Percentiles rank a stretch among this genome's conserved stretches.
Evolutionary conservation across 2,888 invertebrate species (phyloP).

Genomic region (Lomographa bimaculata): DNA sequence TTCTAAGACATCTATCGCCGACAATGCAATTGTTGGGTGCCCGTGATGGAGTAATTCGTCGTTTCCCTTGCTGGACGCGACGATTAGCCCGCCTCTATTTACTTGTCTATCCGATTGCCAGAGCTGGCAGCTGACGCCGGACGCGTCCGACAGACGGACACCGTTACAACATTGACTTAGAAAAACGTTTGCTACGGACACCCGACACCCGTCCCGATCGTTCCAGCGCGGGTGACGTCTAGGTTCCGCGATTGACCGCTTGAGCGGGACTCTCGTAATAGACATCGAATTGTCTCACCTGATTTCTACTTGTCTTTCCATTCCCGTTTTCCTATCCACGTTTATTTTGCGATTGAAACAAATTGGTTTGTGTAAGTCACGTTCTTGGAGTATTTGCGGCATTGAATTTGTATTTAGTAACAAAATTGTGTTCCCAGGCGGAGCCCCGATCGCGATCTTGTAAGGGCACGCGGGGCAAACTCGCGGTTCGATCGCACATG

Average conservation of each 20-base stretch:
- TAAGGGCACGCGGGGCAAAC: constrained; percentile 59
- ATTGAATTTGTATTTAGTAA: constrained; percentile 22
- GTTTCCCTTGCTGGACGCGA: constrained; percentile 79
- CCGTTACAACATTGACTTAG: constrained; percentile 80
- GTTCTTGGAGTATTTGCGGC: constrained; percentile 19
- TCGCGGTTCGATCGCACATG: constrained; percentile 60
- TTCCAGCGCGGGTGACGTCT: constrained; percentile 53
- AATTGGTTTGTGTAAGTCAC: constrained; percentile 42
- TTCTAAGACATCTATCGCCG: constrained; percentile 56
- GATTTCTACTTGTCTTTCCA: constrained; percentile 44
- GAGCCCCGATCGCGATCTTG: constrained; percentile 64
- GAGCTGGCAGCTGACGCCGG: constrained; percentile 80
- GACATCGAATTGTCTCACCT: constrained; percentile 50
- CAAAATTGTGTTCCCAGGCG: constrained; percentile 52
- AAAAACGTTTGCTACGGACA: constrained; percentile 77
- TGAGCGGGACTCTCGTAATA: constrained; percentile 44
- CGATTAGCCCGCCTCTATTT: constrained; percentile 81
- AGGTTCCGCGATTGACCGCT: constrained; percentile 54
- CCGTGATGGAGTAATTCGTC: constrained; percentile 79
- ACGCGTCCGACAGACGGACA: constrained; percentile 73
- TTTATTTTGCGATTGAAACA: constrained; percentile 34
- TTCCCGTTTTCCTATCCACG: constrained; percentile 27
- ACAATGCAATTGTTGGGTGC: constrained; percentile 76
- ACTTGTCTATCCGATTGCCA: constrained; percentile 73
- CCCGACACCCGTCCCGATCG: constrained; percentile 53